Conservation (phyloP, 1,140 invertebrate genomes). For the Drosophila dunni region DNA sequence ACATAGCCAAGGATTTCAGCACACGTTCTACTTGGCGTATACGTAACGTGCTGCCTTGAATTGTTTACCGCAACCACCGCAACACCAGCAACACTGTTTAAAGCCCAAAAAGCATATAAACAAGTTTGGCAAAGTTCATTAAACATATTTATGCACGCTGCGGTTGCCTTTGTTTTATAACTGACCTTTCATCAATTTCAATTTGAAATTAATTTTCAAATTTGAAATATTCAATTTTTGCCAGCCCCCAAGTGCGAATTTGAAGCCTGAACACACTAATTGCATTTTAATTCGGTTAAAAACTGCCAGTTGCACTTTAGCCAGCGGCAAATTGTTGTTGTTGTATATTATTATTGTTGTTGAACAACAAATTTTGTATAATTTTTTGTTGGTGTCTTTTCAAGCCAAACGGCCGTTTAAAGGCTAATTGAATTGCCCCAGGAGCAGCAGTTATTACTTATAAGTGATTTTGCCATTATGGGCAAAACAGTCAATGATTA, state of each 20-base stretch:
- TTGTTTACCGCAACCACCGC: background rate
- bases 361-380: conserved; percentile 30
- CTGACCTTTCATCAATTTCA: conserved; percentile 35
- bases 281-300: conserved; percentile 63
- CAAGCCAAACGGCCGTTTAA: conserved; percentile 50
- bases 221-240: conserved; percentile 27
- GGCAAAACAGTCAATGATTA: conserved; percentile 22
- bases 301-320: background rate
- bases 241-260: background rate
- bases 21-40: conserved; percentile 20
- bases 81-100: background rate
- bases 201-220: background rate
- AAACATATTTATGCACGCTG: conserved; percentile 5
- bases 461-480: conserved; percentile 33
- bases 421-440: conserved; percentile 53
- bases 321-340: conserved; percentile 15
- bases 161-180: conserved; percentile 18
- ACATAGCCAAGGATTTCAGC: background rate
- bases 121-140: conserved; percentile 23
- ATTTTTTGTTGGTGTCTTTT: background rate
- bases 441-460: conserved; percentile 28
- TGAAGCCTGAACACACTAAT: conserved; percentile 46
- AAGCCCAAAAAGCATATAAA: conserved; percentile 1
- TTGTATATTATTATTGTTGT: conserved; percentile 33
- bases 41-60: conserved; percentile 13